phyloP scores from a whole-genome alignment of 2,113 vertebrate genomes.

The Hydrochoerus hydrochaeris region DNA sequence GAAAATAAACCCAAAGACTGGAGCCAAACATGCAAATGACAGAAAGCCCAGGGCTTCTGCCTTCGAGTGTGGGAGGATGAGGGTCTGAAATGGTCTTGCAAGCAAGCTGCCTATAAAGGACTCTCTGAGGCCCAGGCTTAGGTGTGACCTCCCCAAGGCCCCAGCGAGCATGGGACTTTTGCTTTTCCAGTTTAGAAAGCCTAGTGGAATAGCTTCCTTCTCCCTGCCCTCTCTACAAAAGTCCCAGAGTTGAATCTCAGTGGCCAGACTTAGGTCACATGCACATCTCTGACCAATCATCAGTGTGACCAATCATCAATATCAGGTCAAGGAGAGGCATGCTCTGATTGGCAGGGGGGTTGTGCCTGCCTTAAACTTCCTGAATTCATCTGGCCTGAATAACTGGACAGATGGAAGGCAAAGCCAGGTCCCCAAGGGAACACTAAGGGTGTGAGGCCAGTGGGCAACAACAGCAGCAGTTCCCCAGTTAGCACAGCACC shows the following conservation, averaged over 20 bases:
- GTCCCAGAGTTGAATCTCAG: slow-evolving; percentile 21
- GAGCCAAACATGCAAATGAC: background rate
- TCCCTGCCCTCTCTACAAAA: background rate
- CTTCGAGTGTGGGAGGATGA: background rate
- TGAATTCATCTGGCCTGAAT: background rate
- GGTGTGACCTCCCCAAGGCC: background rate
- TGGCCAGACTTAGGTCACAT: background rate
- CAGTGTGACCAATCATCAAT: background rate
- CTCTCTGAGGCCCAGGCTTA: background rate
- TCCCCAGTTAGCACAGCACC: background rate
- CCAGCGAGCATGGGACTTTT: background rate
- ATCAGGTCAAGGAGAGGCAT: background rate
- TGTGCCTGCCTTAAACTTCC: background rate
- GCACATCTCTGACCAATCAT: slow-evolving; percentile 13
- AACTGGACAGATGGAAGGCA: background rate
- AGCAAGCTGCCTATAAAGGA: background rate
- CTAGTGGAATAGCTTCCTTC: background rate
- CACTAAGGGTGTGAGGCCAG: background rate
- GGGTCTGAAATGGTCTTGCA: background rate
- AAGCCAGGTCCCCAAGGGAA: background rate
- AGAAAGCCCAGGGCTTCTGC: background rate
- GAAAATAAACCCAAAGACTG: slow-evolving; percentile 31
- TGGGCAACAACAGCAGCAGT: background rate
- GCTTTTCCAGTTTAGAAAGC: slow-evolving; percentile 7
- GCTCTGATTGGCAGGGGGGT: background rate